Evolutionary conservation across 2,113 vertebrate genomes (phyloP).

Genomic region (Corythornis madagascariensis): DNA sequence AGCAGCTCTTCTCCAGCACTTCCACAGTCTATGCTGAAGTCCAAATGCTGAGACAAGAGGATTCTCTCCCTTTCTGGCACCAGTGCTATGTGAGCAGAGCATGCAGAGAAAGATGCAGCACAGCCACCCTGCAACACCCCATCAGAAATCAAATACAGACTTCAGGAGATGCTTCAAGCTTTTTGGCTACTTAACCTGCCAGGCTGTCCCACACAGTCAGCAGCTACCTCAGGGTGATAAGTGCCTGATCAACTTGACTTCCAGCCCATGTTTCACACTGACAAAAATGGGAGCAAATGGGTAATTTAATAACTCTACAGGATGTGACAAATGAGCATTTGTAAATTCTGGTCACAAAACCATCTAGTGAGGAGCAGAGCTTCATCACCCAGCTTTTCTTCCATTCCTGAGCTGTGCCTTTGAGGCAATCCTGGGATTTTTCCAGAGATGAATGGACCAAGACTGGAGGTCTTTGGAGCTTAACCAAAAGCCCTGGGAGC

Average conservation of each 20-base stretch:
- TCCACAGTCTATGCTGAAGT: neutral
- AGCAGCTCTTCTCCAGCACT: neutral
- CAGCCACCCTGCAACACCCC: neutral
- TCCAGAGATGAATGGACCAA: neutral
- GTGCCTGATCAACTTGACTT: neutral
- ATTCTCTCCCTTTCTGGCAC: neutral
- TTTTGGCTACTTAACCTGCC: neutral
- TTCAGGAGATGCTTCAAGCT: neutral
- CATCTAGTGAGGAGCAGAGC: neutral
- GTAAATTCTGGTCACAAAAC: neutral
- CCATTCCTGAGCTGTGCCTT: neutral
- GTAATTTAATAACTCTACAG: neutral
- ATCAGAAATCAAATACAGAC: no score
- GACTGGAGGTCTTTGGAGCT: neutral
- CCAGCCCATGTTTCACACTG: neutral
- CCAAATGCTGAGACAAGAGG: neutral
- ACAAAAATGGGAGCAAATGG: neutral
- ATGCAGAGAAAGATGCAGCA: neutral
- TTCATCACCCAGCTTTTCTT: neutral
- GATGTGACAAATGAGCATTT: neutral
- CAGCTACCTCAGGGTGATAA: neutral
- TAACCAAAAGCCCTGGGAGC: neutral
- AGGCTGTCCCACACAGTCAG: fast-evolving
- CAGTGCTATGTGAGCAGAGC: neutral
- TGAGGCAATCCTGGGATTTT: neutral